Conservation (phyloP, 1,140 invertebrate species). For the Bombus huntii region DNA sequence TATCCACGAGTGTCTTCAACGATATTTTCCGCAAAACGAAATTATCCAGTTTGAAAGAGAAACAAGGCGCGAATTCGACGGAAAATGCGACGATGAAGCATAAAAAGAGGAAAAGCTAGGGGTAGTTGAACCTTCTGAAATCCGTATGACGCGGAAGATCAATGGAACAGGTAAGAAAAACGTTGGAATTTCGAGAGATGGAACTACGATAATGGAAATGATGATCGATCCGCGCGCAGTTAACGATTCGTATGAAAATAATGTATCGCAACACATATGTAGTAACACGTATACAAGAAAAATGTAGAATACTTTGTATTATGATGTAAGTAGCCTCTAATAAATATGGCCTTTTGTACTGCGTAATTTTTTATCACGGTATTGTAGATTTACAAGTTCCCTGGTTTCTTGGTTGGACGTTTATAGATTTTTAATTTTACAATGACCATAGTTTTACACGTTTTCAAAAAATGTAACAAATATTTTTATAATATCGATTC, state of each 20-base stretch:
- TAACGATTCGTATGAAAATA: background rate
- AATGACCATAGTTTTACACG: background rate
- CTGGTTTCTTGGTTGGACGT: background rate
- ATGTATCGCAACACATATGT: background rate
- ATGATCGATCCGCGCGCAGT: background rate
- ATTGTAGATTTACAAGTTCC: background rate
- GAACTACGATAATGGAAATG: background rate
- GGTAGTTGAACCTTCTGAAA: background rate
- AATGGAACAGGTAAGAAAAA: background rate
- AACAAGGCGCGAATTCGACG: slow-evolving; percentile 16
- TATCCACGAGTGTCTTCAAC: slow-evolving; percentile 66
- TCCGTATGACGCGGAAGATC: slow-evolving; percentile 41
- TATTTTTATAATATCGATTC: background rate
- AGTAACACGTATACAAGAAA: background rate
- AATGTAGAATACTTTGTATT: slow-evolving; percentile 41
- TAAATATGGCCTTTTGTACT: slow-evolving; percentile 19
- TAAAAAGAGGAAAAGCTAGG: slow-evolving; percentile 27
- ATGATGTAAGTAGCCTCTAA: slow-evolving; percentile 46
- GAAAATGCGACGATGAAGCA: background rate
- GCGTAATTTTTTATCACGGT: slow-evolving; percentile 10
- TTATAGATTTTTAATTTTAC: background rate
- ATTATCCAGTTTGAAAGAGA: slow-evolving; percentile 44
- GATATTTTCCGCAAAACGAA: slow-evolving; percentile 69
- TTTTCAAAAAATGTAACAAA: too few species aligned
- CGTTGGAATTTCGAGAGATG: background rate